These are phyloP conservation scores for Malthinus flaveolus DNA, from an alignment of 2,888 invertebrate species.

Conservation along the genomic window DNA sequence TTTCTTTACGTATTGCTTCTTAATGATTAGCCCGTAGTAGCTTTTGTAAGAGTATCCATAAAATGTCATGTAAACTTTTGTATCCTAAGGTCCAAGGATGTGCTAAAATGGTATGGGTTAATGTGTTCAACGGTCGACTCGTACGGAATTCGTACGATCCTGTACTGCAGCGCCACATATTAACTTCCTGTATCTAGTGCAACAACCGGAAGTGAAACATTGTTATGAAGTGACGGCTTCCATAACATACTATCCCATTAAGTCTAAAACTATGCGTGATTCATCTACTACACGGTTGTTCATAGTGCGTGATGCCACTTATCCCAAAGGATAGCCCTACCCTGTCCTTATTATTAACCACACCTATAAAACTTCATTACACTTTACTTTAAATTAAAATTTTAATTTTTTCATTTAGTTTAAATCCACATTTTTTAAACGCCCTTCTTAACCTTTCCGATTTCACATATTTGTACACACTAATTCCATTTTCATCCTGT, in stretches of 20 bases:
- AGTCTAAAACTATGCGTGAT: slow-evolving; percentile 49
- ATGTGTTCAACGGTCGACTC: slow-evolving; percentile 20
- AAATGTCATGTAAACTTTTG: slow-evolving; percentile 17
- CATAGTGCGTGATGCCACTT: slow-evolving; percentile 42
- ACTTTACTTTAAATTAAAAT: slow-evolving; percentile 3
- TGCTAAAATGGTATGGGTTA: slow-evolving; percentile 15
- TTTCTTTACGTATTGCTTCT: slow-evolving; percentile 1
- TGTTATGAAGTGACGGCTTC: slow-evolving; percentile 37
- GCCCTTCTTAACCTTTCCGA: too few species aligned
- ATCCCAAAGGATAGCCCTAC: slow-evolving; percentile 37
- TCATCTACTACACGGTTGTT: slow-evolving; percentile 48
- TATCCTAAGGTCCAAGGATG: slow-evolving; percentile 11
- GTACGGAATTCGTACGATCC: slow-evolving; percentile 33
- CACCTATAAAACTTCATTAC: slow-evolving; percentile 23
- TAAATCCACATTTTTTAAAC: slow-evolving; percentile 8
- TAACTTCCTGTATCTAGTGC: slow-evolving; percentile 38
- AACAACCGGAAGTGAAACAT: slow-evolving; percentile 46
- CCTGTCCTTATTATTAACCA: slow-evolving; percentile 33
- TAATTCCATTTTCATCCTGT: too few species aligned
- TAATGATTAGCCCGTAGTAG: neutral
- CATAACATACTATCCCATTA: slow-evolving; percentile 42
- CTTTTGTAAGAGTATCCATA: slow-evolving; percentile 6
- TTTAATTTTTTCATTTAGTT: slow-evolving; percentile 7
- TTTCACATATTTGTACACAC: too few species aligned
- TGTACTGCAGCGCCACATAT: slow-evolving; percentile 29